Base-by-base conservation (phyloP, 2,888 invertebrate genomes). In the Acanthococcus lagerstroemiae region DNA sequence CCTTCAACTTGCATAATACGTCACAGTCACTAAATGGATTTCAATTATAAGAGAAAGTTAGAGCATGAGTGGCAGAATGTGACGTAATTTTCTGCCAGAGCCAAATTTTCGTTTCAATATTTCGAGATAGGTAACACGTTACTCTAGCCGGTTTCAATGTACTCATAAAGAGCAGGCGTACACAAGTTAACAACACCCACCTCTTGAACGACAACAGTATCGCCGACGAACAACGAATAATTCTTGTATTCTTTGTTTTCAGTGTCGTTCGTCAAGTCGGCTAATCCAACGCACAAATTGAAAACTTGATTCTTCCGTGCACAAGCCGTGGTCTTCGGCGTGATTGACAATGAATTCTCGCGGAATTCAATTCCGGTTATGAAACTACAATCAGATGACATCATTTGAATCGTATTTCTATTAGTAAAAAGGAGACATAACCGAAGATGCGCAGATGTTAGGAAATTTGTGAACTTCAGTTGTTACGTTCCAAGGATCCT, bases 311-410 rank as follows among this genome's bases (percentile, higher is more conserved):
- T 93, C 77, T 94, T 95, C 73, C 85, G 88, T 0, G 87, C 85
- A 1, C 83, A 76, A 1, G 85, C 83, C 48, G 82, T 84, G 15
- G 89, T 90, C 80, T 96, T 99, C 1, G 92, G 89, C 0, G 90
- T 90, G 73, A 99, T 90, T 0, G 95, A 81, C 66, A 97, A 81
- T 0, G 93, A 90, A 72, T 90, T 90, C 77, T 99, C 99, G 66
- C 96, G 85, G 76, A 99, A 99, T 76, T 99, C 97, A 72, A 99
- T 91, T 6, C 99, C 99, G 86, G 92, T 97, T 0, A 86, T 94
- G 79, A 99, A 99, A 4, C 85, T 85, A 73, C 45, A 69, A 68
- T n/a, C n/a, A n/a, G n/a, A n/a, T n/a, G 56, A 65, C 37, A 56
- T 12, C 15, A 46, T 21, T 22, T 19, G 17, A 27, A 27, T 15